Evolutionary conservation across 2,888 invertebrate species (phyloP).

Genomic region (Cetonia aurata): DNA sequence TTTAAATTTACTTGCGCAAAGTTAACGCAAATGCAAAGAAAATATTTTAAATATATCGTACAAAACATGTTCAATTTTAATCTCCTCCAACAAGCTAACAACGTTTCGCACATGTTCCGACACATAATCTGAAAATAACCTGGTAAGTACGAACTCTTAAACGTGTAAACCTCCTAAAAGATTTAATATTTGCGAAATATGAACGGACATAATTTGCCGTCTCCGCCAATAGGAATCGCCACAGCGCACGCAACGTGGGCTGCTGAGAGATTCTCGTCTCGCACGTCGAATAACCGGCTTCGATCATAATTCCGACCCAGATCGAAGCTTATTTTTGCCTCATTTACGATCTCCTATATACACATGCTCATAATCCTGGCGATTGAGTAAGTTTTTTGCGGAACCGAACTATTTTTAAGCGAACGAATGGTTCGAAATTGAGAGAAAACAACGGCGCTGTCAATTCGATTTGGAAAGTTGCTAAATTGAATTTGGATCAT

Average conservation of each 20-base stretch:
- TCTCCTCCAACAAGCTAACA: not conserved
- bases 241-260: not conserved
- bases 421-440: constrained; percentile 1
- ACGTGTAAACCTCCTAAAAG: not conserved
- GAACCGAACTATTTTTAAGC: constrained; percentile 20
- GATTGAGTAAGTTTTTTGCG: constrained; percentile 18
- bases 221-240: constrained; percentile 2
- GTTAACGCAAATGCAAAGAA: too few species aligned
- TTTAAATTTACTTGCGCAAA: too few species aligned
- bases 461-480: not conserved
- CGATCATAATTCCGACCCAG: constrained; percentile 30
- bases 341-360: constrained; percentile 28
- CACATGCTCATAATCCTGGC: constrained; percentile 7
- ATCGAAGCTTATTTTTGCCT: constrained; percentile 31
- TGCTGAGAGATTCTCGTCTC: not conserved
- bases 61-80: not conserved
- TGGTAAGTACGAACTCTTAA: not conserved
- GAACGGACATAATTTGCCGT: constrained; percentile 3
- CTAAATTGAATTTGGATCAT: not conserved
- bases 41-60: too few species aligned
- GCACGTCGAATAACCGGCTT: constrained; percentile 1
- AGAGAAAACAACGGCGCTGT: constrained; percentile 8
- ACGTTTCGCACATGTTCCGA: constrained; percentile 3
- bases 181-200: constrained; percentile 27
- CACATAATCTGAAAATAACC: constrained; percentile 18